Evolutionary conservation across 2,797 vertebrate genomes (phyloP), one percentile per base, ranked within the genome.

Genomic region (Platalea minor): DNA sequence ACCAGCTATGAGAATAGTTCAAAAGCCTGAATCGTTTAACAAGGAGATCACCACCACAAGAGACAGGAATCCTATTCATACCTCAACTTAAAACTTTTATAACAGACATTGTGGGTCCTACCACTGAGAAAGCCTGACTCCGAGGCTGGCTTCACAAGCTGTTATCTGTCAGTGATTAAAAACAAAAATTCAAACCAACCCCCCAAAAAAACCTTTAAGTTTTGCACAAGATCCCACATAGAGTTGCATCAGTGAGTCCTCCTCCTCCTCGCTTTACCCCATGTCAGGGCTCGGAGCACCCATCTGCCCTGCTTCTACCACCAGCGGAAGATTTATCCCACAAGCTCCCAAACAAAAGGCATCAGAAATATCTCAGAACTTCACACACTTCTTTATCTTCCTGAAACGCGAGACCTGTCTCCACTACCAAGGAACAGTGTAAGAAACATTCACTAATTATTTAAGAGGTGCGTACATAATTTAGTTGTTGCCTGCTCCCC

Each of bases 401-500:
- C 57, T 88, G 60, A 78, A 89, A 65, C 12, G 5, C 46, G 20
- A 96, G 78, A 77, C 46, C 45, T 54, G 12, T 61, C 51, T 87
- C 57, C 78, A 37, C 76, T 54, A 85, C 33, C 53, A 81, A 63
- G 41, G 57, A 72, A 79, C 10, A 73, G 28, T 26, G 25, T 68
- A 85, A 72, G 54, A 89, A 91, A 83, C 31, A 81, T 26, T 65
- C 75, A 84, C 64, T 78, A 59, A 95, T 63, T 91, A 89, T 88
- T 95, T 53, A 94, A 83, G 60, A 93, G 16, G 3, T 35, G 15
- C 0, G 11, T 93, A 65, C 37, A 84, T 95, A 80, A 95, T 70
- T 91, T 60, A 91, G 91, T 91, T 92, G 56, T 64, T 91, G 59
- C 41, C 64, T 92, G 59, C 76, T 94, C 69, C 50, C 43, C 69